Base-by-base conservation (phyloP, 2,888 invertebrate species). In the Pyrochroa serraticornis region DNA sequence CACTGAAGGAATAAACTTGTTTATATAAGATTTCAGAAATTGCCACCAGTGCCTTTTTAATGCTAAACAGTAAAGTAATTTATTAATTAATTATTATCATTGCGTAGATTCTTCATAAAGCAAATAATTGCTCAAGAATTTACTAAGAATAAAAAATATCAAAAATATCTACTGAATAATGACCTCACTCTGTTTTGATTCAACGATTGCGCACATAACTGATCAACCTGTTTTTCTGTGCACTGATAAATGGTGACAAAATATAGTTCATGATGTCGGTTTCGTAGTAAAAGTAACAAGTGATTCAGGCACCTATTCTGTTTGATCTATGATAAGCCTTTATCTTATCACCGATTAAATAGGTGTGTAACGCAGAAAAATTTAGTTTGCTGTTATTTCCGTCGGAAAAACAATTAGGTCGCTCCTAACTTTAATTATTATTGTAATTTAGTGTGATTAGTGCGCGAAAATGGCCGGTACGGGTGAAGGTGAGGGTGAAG, bases 401-500 rank as follows among this genome's bases (percentile, higher is more conserved):
- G 31, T 36, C 30, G 10, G 33, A 43, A 32, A 34, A 45, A 33
- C 33, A 57, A 45, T 9, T 30, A 9, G 37, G 35, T 10, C 22
- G 14, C 10, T 35, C 10, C 45, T 54, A 46, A 33, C 8, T 50
- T 37, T 13, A 48, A 31, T 45, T 34, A n/a, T n/a, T n/a, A n/a
- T 53, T 49, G 48, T n/a, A n/a, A n/a, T n/a, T n/a, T n/a, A n/a
- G n/a, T n/a, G 42, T 53, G 39, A 32, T 31, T 35, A 46, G 58
- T n/a, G 38, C 45, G 37, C 22, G 52, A 77, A 75, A 73, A 86
- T 85, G 85, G 84, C 83, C 37, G 84, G 83, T 59, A 80, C 80
- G 67, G 85, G 84, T 31, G 81, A 79, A 69, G 84, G 84, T n/a
- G 80, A 78, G 68, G 84, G 84, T 41, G 78, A 81, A 59, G 84